Evolutionary conservation across 2,888 invertebrate species (phyloP), one percentile per base, ranked within the genome.

Genomic region (Labia minor): DNA sequence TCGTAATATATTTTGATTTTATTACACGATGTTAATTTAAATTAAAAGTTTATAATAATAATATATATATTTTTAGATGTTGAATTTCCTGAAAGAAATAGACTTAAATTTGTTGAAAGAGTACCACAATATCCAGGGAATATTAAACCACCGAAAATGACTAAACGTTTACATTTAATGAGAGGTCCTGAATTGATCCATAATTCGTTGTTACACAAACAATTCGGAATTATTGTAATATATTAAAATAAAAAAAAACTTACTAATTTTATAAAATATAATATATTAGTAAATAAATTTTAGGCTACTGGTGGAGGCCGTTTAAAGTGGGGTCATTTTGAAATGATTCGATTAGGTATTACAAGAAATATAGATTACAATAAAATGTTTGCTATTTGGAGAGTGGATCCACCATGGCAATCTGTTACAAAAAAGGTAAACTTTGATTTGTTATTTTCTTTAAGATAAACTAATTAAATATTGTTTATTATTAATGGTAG

Each of bases 321-420:
- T 71, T 73, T 98, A 72, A 83, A 82, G 68, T 82, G 82, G 76
- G 86, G 87, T 62, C 95, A 97, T 77, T 87, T 92, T 76, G 96
- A 98, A 80, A 89, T 93, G 88, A 83, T 93, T 21, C 87, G 98
- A 75, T 77, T 89, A 37, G 80, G 82, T 0, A 77, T 97, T 21
- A 88, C 90, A 67, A 83, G 90, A 64, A 88, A 89, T 74, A 83
- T 98, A 74, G 88, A 95, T 72, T 78, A 83, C 19, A 85, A 82
- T 70, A 84, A 86, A 73, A 92, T 92, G 88, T 99, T 97, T 82
- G 94, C 95, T 0, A 81, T 93, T 26, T 99, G 97, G 96, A 82
- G 99, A 72, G 81, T 99, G 0, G 94, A 95, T 73, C 81, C 93
- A 0, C 96, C 97, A 0, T 99, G 98, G 98, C 95, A 97, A 74